Evolutionary conservation across 2,888 invertebrate species (phyloP).

Genomic region (Scaptomyza caliginosa): DNA sequence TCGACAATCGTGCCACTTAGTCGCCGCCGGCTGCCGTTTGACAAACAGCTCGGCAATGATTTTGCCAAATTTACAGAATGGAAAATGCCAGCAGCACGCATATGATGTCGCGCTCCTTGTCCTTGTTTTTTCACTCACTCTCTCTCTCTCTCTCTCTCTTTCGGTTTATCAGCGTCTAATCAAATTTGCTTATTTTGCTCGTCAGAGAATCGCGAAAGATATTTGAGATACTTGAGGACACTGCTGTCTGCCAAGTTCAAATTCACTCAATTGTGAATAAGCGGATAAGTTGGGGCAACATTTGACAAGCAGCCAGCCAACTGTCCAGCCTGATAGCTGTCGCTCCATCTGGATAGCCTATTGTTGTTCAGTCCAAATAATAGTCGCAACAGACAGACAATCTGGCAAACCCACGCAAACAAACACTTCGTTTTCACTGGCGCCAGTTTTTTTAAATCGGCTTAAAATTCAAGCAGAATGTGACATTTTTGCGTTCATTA

Average conservation of each 20-base stretch:
- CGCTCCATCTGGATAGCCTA: slow-evolving; percentile 43
- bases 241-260: slow-evolving; percentile 32
- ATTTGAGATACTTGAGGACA: slow-evolving; percentile 20
- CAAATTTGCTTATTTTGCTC: slow-evolving; percentile 53
- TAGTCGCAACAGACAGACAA: slow-evolving; percentile 12
- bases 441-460: slow-evolving; percentile 76
- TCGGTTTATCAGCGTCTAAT: slow-evolving; percentile 18
- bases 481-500: slow-evolving; percentile 44
- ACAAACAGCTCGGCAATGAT: slow-evolving; percentile 58
- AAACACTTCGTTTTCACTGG: slow-evolving; percentile 39
- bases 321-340: slow-evolving; percentile 48
- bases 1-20: slow-evolving; percentile 49
- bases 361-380: slow-evolving; percentile 36
- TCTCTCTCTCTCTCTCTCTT: neutral
- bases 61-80: slow-evolving; percentile 31
- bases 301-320: slow-evolving; percentile 44
- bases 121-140: neutral
- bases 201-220: slow-evolving; percentile 53
- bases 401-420: neutral
- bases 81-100: slow-evolving; percentile 1
- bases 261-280: slow-evolving; percentile 71
- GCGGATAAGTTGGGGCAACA: slow-evolving; percentile 63
- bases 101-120: slow-evolving; percentile 18
- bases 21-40: slow-evolving; percentile 34
- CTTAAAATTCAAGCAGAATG: slow-evolving; percentile 65